These are phyloP conservation scores for Neria commutata DNA, from an alignment of 2,888 invertebrate species.

Conservation along the genomic window DNA sequence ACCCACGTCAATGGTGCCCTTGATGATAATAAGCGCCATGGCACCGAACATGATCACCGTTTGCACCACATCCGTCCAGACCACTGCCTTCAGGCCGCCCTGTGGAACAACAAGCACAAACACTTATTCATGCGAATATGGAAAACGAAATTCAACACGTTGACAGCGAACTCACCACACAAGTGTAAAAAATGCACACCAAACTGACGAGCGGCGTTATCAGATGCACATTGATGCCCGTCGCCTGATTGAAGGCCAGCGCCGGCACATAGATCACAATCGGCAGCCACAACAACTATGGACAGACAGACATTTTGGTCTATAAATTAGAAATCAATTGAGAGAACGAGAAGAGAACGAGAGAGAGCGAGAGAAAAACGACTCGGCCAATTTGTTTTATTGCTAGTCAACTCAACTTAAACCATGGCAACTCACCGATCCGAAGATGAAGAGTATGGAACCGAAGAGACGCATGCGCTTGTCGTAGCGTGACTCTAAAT, in stretches of 20 bases:
- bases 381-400: background rate
- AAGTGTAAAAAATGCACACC: constrained; percentile 81
- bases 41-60: constrained; percentile 72
- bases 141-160: background rate
- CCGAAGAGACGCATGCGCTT: constrained; percentile 71
- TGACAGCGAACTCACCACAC: constrained; percentile 66
- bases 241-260: constrained; percentile 78
- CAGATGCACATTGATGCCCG: constrained; percentile 76
- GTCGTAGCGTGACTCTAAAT: constrained; percentile 71
- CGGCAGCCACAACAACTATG: constrained; percentile 72
- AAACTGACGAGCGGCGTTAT: constrained; percentile 76
- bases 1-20: constrained; percentile 71
- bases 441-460: constrained; percentile 69
- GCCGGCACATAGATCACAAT: constrained; percentile 77
- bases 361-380: constrained; percentile 5
- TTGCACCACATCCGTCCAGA: constrained; percentile 77
- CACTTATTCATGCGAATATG: background rate
- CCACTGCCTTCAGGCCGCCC: constrained; percentile 73
- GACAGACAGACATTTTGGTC: background rate
- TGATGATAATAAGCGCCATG: constrained; percentile 70
- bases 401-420: constrained; percentile 7
- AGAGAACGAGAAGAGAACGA: too few relatives aligned
- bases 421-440: constrained; percentile 65
- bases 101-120: too few relatives aligned
- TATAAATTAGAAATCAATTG: background rate